phyloP scores from a whole-genome alignment of 2,797 vertebrate genomes.

The Erethizon dorsatum region DNA sequence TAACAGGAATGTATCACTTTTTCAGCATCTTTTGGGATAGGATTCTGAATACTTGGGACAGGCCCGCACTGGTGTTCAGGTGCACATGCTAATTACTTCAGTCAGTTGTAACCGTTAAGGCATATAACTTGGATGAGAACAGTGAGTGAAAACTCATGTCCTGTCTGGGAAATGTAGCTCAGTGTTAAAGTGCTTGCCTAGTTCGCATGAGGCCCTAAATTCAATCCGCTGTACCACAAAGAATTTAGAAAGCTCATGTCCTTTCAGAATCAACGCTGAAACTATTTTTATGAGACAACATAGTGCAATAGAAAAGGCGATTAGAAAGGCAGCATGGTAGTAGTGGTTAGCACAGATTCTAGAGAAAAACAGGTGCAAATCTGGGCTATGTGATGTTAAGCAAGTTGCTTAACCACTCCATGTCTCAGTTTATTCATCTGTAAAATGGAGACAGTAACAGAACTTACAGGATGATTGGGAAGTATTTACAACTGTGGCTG shows the following conservation, averaged over 20 bases:
- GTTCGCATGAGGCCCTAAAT: background rate
- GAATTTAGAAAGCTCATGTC: background rate
- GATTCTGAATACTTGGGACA: background rate
- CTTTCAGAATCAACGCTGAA: constrained; percentile 23
- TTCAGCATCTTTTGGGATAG: constrained; percentile 11
- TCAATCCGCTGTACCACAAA: background rate
- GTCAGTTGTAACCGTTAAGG: background rate
- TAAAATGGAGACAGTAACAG: background rate
- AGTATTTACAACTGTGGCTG: constrained; percentile 27
- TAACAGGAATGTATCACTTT: background rate
- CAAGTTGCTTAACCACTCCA: background rate
- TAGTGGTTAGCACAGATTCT: constrained; percentile 7
- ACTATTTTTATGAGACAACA: background rate
- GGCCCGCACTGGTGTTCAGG: background rate
- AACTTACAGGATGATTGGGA: background rate
- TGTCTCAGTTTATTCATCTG: background rate
- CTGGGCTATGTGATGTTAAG: background rate
- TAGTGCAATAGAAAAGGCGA: background rate
- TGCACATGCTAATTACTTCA: constrained; percentile 10
- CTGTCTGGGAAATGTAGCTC: background rate
- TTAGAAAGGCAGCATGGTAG: background rate
- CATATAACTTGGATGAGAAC: background rate
- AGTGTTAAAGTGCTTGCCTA: background rate
- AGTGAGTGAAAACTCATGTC: background rate
- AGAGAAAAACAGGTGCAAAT: background rate